phyloP scores from a whole-genome alignment of 2,888 invertebrate genomes.

The Apocheima hispidaria region DNA sequence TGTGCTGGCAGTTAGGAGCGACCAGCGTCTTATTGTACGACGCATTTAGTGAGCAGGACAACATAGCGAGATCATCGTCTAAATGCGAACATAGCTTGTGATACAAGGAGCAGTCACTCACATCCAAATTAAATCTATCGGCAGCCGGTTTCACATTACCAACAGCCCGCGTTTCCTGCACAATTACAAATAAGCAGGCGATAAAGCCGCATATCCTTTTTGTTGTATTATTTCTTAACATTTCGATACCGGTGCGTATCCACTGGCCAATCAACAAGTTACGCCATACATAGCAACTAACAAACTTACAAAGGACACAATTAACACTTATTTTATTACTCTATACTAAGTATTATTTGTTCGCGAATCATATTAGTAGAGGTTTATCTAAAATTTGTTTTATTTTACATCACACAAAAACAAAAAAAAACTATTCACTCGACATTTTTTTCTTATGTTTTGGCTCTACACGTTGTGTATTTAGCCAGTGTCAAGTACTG shows the following conservation, averaged over 20 bases:
- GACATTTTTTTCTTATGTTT: too few relatives aligned
- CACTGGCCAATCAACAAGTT: conserved; percentile 31
- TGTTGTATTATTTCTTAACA: conserved; percentile 61
- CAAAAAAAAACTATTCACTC: not conserved
- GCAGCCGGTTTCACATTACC: conserved; percentile 61
- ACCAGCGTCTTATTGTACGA: conserved; percentile 76
- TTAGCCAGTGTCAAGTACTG: too few relatives aligned
- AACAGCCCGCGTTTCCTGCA: conserved; percentile 58
- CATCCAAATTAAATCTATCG: conserved; percentile 66
- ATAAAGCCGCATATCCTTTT: conserved; percentile 55
- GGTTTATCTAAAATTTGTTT: not conserved
- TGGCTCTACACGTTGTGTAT: too few relatives aligned
- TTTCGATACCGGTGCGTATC: conserved; percentile 61
- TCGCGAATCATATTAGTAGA: not conserved
- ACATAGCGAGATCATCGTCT: conserved; percentile 71
- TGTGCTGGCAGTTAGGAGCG: conserved; percentile 72
- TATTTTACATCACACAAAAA: conserved; percentile 2
- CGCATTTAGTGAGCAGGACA: conserved; percentile 73
- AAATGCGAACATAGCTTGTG: conserved; percentile 76
- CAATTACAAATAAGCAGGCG: conserved; percentile 50
- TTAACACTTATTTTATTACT: conserved; percentile 4
- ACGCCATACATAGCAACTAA: conserved; percentile 25
- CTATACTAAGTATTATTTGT: not conserved
- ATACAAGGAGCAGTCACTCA: conserved; percentile 70
- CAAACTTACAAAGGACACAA: conserved; percentile 1